Evolutionary conservation across 2,113 vertebrate genomes (phyloP).

Genomic region (Vulpes vulpes): DNA sequence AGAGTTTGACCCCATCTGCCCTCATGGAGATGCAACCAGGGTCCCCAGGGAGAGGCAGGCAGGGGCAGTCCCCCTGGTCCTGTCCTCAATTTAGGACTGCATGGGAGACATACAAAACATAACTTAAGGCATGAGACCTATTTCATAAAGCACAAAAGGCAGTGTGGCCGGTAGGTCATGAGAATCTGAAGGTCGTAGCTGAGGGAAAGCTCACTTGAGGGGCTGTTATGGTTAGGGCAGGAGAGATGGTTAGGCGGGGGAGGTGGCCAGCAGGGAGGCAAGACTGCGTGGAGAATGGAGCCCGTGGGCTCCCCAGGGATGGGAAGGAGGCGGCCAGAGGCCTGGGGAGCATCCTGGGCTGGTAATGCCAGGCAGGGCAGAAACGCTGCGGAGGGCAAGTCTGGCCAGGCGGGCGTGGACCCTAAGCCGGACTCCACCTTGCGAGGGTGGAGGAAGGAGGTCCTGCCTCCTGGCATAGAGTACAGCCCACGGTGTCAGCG

Average conservation of each 20-base stretch:
- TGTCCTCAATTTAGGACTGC: neutral
- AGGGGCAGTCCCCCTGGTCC: neutral
- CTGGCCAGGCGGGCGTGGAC: neutral
- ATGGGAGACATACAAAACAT: neutral
- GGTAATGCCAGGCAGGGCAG: neutral
- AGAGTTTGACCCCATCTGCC: neutral
- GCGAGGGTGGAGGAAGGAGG: neutral
- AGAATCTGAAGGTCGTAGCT: neutral
- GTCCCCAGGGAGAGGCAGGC: neutral
- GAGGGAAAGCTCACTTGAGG: neutral
- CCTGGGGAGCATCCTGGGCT: neutral
- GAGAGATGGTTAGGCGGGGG: neutral
- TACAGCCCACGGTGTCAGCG: neutral
- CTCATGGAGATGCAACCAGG: neutral
- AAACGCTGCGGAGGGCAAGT: neutral
- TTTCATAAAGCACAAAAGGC: constrained; percentile 42
- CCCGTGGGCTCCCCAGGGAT: neutral
- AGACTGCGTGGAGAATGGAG: neutral
- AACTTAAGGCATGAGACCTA: neutral
- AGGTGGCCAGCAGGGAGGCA: neutral
- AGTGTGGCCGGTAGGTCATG: neutral
- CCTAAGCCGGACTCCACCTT: neutral
- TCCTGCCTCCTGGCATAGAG: neutral
- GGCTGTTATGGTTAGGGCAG: neutral
- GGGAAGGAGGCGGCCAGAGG: neutral